Evolutionary conservation across 30 jellyfish, hydroid and myxozoan species (phyloP), one percentile per base, ranked within the genome.

Genomic region (Aurelia sp.): DNA sequence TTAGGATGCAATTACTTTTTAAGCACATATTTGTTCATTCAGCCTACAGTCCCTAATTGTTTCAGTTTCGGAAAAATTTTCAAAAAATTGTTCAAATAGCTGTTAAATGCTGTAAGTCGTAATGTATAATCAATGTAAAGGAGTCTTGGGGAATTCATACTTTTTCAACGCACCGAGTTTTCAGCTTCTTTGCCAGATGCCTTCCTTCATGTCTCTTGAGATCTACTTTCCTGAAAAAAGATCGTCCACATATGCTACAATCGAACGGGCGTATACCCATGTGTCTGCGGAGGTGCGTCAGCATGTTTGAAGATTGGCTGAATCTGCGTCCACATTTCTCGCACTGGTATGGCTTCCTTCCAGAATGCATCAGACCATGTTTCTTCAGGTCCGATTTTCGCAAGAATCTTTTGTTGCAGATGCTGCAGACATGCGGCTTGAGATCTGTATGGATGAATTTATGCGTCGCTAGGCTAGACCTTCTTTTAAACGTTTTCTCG

Each of bases 221-320:
- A 41, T 86, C 96, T 21, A 76, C 88, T 57, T 86, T 86, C 41
- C 96, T 50, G 90, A 72, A 86, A 74, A 86, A 86, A 8, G 96
- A 60, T 53, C 96, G 67, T 33, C 75, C 73, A 57, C 96, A 86
- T 18, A 72, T 68, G 19, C 61, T 51, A 55, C 96, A 86, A 72
- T 66, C 82, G 69, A 72, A 76, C 57, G 89, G 90, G 41, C 96
- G 50, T 50, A 72, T 76, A 0, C 96, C 96, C 90, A 76, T 72
- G 71, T 86, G 96, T 38, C 96, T 65, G 63, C 96, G 90, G 30
- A 86, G 72, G 81, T 86, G 96, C 78, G 96, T 86, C 86, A 86
- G 76, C 96, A 86, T 86, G 86, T 86, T 86, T 22, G 96, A 86
- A 3, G 96, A 86, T 86, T 86, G 96, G 90, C 89, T 86, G 86